Evolutionary conservation across 2,113 vertebrate genomes (phyloP), one percentile per base, ranked within the genome.

Genomic region (Callipepla californica): DNA sequence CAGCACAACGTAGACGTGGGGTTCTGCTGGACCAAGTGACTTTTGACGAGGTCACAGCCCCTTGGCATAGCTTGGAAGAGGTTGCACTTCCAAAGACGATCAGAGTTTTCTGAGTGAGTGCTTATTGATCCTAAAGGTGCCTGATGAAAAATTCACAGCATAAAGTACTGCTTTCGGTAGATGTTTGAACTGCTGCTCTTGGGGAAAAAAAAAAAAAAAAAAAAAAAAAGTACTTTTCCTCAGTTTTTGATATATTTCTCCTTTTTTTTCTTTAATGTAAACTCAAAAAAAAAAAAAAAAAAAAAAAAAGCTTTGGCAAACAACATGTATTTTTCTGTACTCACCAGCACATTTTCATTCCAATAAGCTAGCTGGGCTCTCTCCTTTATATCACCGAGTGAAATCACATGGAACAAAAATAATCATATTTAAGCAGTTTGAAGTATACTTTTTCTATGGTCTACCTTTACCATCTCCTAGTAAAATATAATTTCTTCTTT

Each of bases 401-500:
- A 93, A 96, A 89, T 95, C 94, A 82, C 76, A 67, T 77, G 73
- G 86, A 96, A 96, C 91, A 92, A 96, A 96, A 96, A 96, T 92
- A 96, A 96, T 96, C 90, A 95, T 95, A 91, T 93, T 91, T 92
- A 95, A 95, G 80, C 96, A 93, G 90, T 94, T 94, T 94, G 85
- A 77, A 67, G 62, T 69, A 80, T 70, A 90, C 78, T 92, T 97
- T 95, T 94, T 94, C 78, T 90, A 55, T 95, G 97, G 95, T 96
- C 97, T 92, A 94, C 97, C 97, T 97, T 96, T 90, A 91, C 84
- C 89, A 94, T 93, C 91, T 92, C 96, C 95, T 96, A 97, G 77
- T 97, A 94, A 97, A 96, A 95, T 95, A 95, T 90, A 95, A 94
- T 95, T 97, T 97, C 94, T 97, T 97, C 90, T 97, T 95, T 92